Base-by-base conservation (phyloP, 2,113 vertebrate genomes). In the Gallinago media region DNA sequence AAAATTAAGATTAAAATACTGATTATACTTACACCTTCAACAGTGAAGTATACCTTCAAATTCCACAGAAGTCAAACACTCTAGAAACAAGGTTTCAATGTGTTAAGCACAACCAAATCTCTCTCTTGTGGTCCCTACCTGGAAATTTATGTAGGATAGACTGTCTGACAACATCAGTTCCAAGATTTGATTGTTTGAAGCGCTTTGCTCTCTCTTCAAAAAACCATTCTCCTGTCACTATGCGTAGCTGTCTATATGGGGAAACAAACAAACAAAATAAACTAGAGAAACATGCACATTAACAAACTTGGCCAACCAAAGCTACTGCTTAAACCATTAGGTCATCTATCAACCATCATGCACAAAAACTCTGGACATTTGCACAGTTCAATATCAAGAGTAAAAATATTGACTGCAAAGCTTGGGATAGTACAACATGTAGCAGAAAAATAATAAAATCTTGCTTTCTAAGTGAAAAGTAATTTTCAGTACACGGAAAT, bases 191-290 rank as follows among this genome's bases (percentile, higher is more conserved):
- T 62, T 98, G 98, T 73, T 99, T 98, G 92, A 99, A 99, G 88
- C 99, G 99, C 73, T 99, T 99, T 84, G 99, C 98, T 92, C 99
- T 97, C 96, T 99, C 99, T 98, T 99, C 99, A 92, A 99, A 98
- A 98, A 99, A 99, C 99, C 99, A 99, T 92, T 99, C 99, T 47
- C 99, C 99, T 21, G 99, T 99, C 82, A 99, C 98, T 97, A 99
- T 98, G 88, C 98, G 99, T 93, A 99, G 98, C 94, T 99, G 98
- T 80, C 99, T 99, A 81, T 34, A 94, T 9, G 42, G 58, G 68
- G 46, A 68, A 94, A 47, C 21, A 47, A 88, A 68, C 20, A 59
- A 59, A n/a, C 50, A 56, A 31, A 87, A 79, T 47, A 92, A 52
- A 17, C 7, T 29, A 93, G 32, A 34, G 23, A 72, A 0, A 67